phyloP scores from a whole-genome alignment of 2,797 vertebrate species.

The Myripristis murdjan region DNA sequence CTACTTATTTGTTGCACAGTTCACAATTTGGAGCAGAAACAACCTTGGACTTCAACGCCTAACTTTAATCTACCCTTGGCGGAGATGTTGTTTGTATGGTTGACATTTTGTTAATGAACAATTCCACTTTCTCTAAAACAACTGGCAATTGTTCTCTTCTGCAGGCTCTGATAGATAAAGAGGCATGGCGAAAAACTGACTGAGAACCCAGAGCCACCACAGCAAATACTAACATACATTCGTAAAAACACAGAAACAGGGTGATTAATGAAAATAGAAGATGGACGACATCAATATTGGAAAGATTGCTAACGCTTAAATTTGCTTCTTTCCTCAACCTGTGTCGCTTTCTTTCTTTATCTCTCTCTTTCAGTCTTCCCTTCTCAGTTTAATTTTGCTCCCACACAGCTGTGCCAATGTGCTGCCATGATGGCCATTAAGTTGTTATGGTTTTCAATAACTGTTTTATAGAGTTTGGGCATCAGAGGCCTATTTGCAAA shows the following conservation, averaged over 20 bases:
- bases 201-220: neutral
- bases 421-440: constrained; percentile 56
- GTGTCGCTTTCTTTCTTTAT: constrained; percentile 1
- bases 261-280: constrained; percentile 26
- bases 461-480: constrained; percentile 65
- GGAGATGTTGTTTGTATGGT: constrained; percentile 27
- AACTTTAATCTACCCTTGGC: neutral
- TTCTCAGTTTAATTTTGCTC: constrained; percentile 46
- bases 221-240: constrained; percentile 10
- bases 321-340: constrained; percentile 2
- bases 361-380: constrained; percentile 15
- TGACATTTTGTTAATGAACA: constrained; percentile 36
- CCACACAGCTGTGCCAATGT: constrained; percentile 38
- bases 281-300: constrained; percentile 31
- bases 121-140: constrained; percentile 19
- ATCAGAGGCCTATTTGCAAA: constrained; percentile 68
- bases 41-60: neutral
- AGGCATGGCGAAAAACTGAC: constrained; percentile 12
- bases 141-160: constrained; percentile 32
- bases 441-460: constrained; percentile 73
- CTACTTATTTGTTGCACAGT: neutral
- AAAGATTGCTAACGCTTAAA: neutral
- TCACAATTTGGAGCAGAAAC: constrained; percentile 4
- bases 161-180: constrained; percentile 7
- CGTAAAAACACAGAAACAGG: neutral